These are phyloP conservation scores for Tolmerus cingulatus DNA, from an alignment of 2,888 invertebrate genomes.

Conservation along the genomic window DNA sequence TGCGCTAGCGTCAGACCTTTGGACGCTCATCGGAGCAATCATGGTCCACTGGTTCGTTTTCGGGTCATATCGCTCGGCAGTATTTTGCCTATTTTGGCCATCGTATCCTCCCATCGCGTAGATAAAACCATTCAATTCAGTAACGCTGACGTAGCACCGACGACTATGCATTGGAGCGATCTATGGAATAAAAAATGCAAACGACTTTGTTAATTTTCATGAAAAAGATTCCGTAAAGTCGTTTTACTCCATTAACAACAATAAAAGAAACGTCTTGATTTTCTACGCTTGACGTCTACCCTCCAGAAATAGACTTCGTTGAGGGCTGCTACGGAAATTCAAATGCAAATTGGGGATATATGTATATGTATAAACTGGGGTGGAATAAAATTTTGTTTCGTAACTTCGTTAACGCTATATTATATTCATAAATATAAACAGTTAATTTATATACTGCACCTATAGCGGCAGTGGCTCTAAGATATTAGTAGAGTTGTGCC, in stretches of 20 bases:
- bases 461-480: too few species aligned
- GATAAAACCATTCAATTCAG: slow-evolving; percentile 77
- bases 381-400: not conserved
- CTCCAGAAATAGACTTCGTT: not conserved
- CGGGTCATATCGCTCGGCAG: slow-evolving; percentile 86
- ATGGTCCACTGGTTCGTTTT: slow-evolving; percentile 87
- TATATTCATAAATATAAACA: too few species aligned
- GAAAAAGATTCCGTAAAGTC: not conserved
- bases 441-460: too few species aligned
- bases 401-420: not conserved
- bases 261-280: not conserved
- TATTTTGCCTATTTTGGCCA: slow-evolving; percentile 84
- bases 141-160: slow-evolving; percentile 86
- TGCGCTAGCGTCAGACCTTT: slow-evolving; percentile 90
- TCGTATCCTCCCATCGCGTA: slow-evolving; percentile 91
- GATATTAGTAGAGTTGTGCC: too few species aligned
- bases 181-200: slow-evolving; percentile 54
- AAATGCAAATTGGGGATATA: not conserved
- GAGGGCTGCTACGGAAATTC: not conserved
- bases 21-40: slow-evolving; percentile 86
- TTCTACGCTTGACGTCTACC: not conserved
- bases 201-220: slow-evolving; percentile 9
- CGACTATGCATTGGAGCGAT: slow-evolving; percentile 89
- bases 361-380: not conserved
- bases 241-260: not conserved